Base-by-base conservation (phyloP, 2,797 vertebrate genomes). In the Emys orbicularis region DNA sequence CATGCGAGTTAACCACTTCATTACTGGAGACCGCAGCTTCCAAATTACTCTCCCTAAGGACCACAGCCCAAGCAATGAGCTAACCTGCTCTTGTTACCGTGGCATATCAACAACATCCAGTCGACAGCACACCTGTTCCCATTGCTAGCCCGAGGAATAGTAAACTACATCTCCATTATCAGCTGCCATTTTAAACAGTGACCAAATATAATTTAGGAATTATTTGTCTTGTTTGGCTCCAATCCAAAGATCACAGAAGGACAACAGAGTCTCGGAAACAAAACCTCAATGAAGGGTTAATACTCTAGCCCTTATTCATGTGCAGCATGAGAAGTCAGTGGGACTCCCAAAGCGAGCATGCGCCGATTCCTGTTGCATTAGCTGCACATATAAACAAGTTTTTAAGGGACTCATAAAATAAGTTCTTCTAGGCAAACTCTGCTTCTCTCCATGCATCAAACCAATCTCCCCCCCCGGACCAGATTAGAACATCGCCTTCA, bases 111-210 rank as follows among this genome's bases (percentile, higher is more conserved):
- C 12, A 61, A 27, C 27, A 79, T 77, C 31, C 72, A 47, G 88
- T 83, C 65, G 81, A 41, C 31, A 12, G 61, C 77, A 12, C 2
- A 7, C 11, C 13, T 47, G 41, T 29, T 37, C 3, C 11, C 6
- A 0, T 61, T 12, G 56, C n/a, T 11, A 44, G 4, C 13, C 15
- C 87, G 0, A 0, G 3, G n/a, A 18, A 0, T 0, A 9, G 34
- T 86, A 88, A 72, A 4, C 23, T 31, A 50, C 79, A 52, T 41
- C 83, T 65, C 84, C 15, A 5, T 59, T 68, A 57, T 4, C 50
- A 0, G 0, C 82, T 88, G 92, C 83, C 92, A 47, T 1, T 2
- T 54, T 84, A 50, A 76, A 85, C 87, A 91, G 81, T 10, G 29
- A 94, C 76, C 54, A 29, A 27, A 83, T 90, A 76, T 19, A 68